Base-by-base conservation (phyloP, 2,888 invertebrate genomes). In the Achlya flavicornis region DNA sequence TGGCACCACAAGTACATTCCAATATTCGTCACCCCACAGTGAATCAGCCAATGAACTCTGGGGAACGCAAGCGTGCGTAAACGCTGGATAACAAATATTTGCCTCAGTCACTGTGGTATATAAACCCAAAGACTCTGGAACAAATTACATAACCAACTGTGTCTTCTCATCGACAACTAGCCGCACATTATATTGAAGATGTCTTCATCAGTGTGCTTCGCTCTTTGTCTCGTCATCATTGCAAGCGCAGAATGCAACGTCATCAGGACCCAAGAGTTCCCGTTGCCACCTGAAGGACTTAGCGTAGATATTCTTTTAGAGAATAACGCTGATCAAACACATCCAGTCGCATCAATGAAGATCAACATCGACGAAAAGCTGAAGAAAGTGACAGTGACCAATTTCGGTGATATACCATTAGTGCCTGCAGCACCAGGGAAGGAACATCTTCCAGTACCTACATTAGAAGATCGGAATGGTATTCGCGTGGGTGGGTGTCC, bases 331-430 rank as follows among this genome's bases (percentile, higher is more conserved):
- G 64, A 63, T 8, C 43, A 26, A 26, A 32, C 58, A 41, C 63
- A 64, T 26, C 63, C 67, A 53, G 41, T 62, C 19, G 43, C 61
- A 33, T 57, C 59, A 19, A 64, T 61, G 62, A 64, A 62, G 61
- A 66, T 64, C 61, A 58, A 66, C 57, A 64, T 68, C 61, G 66
- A 70, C 48, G 65, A 64, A 46, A 14, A 60, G 26, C 38, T 11
- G 12, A 60, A 58, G 58, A 58, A 58, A 8, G 58, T 58, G 14
- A 58, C 58, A 58, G 58, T 58, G 14, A 33, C 58, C n/a, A 33
- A 32, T n/a, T 19, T 41, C 16, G 41, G 60, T 41, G 41, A 19
- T 19, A 59, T 38, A 35, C 35, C 35, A 19, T 10, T 59, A 38
- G 19, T 41, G 60, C 53, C 53, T 19, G 53, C 16, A 16, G 53